A percentile compares a stretch with the other conserved stretches of the same genome.
Evolutionary conservation across 2,113 vertebrate species (phyloP).

Genomic region (Acanthisitta chloris): DNA sequence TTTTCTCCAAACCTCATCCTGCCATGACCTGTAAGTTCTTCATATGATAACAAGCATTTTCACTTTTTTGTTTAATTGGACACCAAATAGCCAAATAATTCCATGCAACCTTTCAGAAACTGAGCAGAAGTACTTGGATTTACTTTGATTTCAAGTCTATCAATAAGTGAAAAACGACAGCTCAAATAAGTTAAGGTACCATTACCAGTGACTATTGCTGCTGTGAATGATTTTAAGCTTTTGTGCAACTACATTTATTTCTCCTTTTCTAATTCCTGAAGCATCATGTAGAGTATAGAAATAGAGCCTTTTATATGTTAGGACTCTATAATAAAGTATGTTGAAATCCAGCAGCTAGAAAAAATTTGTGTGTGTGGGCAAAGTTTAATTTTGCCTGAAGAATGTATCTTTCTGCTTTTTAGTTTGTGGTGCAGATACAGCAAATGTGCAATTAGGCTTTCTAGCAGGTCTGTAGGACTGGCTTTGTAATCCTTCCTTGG

Average conservation of each 20-base stretch:
- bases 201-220: neutral
- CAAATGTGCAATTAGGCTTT: conserved; percentile 33
- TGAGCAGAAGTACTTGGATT: neutral
- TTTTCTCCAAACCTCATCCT: neutral
- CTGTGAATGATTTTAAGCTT: neutral
- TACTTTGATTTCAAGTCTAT: neutral
- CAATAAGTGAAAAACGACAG: neutral
- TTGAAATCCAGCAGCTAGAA: neutral
- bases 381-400: conserved; percentile 5
- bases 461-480: neutral
- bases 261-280: neutral
- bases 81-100: neutral
- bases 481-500: conserved; percentile 39
- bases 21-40: neutral
- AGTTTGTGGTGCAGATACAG: conserved; percentile 11
- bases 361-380: neutral
- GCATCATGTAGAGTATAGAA: neutral
- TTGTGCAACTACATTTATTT: neutral
- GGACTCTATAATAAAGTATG: neutral
- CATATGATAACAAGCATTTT: neutral
- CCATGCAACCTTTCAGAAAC: neutral
- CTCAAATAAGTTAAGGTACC: neutral
- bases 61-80: neutral
- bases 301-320: neutral
- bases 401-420: conserved; percentile 9